A percentile compares a stretch with the other conserved stretches of the same genome.
Conservation (phyloP, 2,888 invertebrate genomes). For the Acrocyrtus sp. region DNA sequence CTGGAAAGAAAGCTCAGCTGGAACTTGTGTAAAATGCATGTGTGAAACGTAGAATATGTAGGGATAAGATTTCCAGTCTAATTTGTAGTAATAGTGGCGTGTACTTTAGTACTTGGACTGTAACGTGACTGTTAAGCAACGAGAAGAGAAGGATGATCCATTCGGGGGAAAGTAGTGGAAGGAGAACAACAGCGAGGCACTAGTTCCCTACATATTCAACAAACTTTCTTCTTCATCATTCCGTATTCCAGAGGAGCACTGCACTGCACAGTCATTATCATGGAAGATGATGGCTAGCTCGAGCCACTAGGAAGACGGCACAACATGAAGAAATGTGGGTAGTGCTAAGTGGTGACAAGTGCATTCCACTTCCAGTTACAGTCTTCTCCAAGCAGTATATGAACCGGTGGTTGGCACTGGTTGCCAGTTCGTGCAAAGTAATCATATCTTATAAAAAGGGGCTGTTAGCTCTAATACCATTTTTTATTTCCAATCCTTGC, state of each 20-base stretch:
- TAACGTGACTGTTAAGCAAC: no score
- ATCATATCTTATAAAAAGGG: constrained; percentile 14
- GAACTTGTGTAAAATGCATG: no score
- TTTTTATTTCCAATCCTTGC: constrained; percentile 7
- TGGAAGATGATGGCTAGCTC: no score
- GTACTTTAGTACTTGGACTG: no score
- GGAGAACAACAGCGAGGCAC: constrained; percentile 19
- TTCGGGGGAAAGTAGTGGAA: no score
- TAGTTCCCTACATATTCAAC: constrained; percentile 46
- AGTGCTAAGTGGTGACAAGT: constrained; percentile 34
- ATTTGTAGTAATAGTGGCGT: no score
- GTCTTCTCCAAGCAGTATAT: not conserved
- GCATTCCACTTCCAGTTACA: not conserved
- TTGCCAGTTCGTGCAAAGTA: constrained; percentile 10
- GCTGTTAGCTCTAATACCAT: constrained; percentile 14
- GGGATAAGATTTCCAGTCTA: no score
- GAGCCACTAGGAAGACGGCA: no score
- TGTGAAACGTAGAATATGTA: no score
- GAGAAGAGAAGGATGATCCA: no score
- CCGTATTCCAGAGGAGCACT: constrained; percentile 12
- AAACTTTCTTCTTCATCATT: constrained; percentile 18
- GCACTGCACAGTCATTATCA: constrained; percentile 18
- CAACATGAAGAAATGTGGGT: not conserved
- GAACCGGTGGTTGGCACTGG: constrained; percentile 1
- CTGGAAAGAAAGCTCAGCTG: no score